Conservation (phyloP, 1,140 invertebrate species). For the Portunus trituberculatus region DNA sequence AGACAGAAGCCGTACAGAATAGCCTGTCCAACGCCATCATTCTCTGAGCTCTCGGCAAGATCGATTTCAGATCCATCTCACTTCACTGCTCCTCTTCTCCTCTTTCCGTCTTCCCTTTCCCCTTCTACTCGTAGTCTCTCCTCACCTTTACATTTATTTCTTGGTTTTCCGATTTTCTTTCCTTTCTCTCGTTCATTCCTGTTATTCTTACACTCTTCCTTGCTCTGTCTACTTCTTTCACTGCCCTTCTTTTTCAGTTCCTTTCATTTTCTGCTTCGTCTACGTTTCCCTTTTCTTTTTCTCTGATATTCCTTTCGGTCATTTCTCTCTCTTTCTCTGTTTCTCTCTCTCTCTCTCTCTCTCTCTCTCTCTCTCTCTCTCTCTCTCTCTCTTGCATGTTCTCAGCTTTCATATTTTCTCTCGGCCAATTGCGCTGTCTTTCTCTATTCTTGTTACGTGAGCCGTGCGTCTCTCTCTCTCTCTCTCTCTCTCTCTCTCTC, state of each 20-base stretch:
- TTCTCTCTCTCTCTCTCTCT: neutral
- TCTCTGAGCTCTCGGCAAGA: neutral
- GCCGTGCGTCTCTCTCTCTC: neutral
- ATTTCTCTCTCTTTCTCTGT: neutral
- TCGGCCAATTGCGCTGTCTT: constrained; percentile 9
- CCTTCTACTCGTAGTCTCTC: neutral
- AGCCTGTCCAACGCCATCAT: neutral
- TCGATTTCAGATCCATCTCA: constrained; percentile 21
- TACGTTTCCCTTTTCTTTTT: neutral
- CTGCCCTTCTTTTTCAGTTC: neutral
- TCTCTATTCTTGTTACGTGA: neutral
- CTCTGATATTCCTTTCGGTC: neutral
- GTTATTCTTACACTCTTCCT: neutral
- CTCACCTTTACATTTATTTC: neutral
- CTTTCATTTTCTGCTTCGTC: neutral
- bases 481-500: neutral
- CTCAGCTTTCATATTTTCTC: neutral
- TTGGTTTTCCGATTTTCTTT: neutral
- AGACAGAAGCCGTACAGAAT: no score
- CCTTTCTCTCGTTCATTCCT: neutral
- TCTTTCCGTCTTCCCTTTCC: neutral
- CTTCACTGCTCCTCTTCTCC: neutral
- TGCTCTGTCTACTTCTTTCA: no score
- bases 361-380: neutral
- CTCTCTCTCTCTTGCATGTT: neutral